Evolutionary conservation across 2,113 vertebrate genomes (phyloP), one percentile per base, ranked within the genome.

Genomic region (Apodemus sylvaticus): DNA sequence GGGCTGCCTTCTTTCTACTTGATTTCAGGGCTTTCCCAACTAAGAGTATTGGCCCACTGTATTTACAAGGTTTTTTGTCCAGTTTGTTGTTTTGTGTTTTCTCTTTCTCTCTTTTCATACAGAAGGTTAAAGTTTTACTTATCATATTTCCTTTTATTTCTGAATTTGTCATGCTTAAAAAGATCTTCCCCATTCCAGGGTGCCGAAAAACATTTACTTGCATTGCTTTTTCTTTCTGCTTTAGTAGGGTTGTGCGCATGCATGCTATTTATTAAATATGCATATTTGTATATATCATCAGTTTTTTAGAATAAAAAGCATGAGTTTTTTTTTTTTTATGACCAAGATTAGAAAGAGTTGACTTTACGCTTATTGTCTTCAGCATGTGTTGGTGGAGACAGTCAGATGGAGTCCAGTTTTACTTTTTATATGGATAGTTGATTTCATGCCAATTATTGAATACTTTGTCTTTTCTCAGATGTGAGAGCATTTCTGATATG

Each of bases 401-500:
- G 31, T 90, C 89, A 81, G 58, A 29, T 71, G 12, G 58, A 48
- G 92, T 60, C 66, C 76, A 90, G 13, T 51, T 94, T 94, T 86
- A 81, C 90, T 94, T 93, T 88, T 93, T 76, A 96, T 10, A 12
- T 24, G 74, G 31, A 60, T 34, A 78, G 48, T 82, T 92, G 78
- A 81, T 39, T 76, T 31, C 26, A 34, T 45, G 26, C 66, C 58
- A 90, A 34, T 89, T 96, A 85, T 39, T 94, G 60, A 96, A 83
- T 93, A 90, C 91, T 93, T 85, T 64, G 42, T 79, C 53, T 94
- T 90, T 94, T 83, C 66, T 48, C 24, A 73, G 31, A 53, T 90
- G 48, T 90, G 90, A 95, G 92, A 96, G n/a, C n/a, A 77, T 70
- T 96, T 94, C 60, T 92, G 82, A 94, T 71, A 94, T 92, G 66